phyloP scores from a whole-genome alignment of 1,140 invertebrate genomes.

The Holotrichia oblita region DNA sequence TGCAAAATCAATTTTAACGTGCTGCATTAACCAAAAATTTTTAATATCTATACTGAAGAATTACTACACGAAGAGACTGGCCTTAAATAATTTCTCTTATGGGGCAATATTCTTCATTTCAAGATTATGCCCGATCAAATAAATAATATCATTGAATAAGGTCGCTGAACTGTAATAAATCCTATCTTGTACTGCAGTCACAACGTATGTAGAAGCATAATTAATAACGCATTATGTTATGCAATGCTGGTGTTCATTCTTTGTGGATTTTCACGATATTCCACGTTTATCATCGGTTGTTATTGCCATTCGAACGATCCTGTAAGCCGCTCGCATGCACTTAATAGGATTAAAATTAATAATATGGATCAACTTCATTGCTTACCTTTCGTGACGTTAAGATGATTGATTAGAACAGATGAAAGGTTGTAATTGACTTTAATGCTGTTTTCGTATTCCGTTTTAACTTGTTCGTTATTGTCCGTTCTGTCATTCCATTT shows the following conservation, averaged over 20 bases:
- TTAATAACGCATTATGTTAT: no score
- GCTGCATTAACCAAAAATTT: no score
- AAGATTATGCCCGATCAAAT: no score
- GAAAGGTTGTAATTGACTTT: not conserved
- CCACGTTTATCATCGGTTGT: not conserved
- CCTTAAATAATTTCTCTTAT: no score
- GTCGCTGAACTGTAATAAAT: no score
- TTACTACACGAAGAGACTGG: no score
- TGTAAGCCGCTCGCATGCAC: not conserved
- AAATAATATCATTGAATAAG: not conserved
- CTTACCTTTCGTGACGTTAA: slow-evolving; percentile 12
- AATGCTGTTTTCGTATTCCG: not conserved
- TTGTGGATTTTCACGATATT: not conserved
- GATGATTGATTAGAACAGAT: slow-evolving; percentile 16
- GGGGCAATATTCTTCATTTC: no score
- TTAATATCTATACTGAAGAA: no score
- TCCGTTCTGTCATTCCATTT: no score
- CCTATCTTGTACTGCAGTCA: no score
- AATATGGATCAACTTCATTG: slow-evolving; percentile 1
- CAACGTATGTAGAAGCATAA: no score
- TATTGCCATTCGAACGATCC: not conserved
- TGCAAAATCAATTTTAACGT: no score
- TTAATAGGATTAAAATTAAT: slow-evolving; percentile 18
- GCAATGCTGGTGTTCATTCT: not conserved
- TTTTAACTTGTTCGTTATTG: not conserved